Conservation (phyloP, 2,797 vertebrate genomes). For the Orestias chungarensis region DNA sequence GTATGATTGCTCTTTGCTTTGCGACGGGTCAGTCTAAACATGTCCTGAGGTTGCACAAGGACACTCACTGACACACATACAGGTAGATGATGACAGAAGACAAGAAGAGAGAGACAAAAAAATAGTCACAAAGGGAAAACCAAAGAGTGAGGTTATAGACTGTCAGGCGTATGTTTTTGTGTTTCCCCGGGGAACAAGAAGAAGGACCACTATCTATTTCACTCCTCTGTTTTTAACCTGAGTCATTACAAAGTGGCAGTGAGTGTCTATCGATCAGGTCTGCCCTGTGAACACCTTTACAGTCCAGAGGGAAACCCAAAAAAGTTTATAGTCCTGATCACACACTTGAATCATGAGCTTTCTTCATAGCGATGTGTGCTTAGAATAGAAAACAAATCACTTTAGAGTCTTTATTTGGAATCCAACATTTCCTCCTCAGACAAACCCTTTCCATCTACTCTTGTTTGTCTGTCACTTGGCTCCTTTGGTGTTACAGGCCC, state of each 20-base stretch:
- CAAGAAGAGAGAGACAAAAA: conserved; percentile 43
- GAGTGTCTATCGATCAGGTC: conserved; percentile 65
- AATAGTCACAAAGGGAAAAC: conserved; percentile 57
- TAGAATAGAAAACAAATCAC: conserved; percentile 19
- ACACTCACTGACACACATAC: conserved; percentile 9
- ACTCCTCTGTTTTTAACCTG: conserved; percentile 49
- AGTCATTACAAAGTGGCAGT: conserved; percentile 53
- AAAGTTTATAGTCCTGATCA: conserved; percentile 46
- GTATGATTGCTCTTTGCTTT: conserved; percentile 45
- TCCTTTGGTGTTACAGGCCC: conserved; percentile 43
- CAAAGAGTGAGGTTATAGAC: conserved; percentile 46
- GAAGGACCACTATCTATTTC: conserved; percentile 40
- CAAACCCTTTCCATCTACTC: conserved; percentile 26
- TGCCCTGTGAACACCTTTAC: conserved; percentile 64
- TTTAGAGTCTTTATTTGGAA: conserved; percentile 11
- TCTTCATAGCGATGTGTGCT: conserved; percentile 8
- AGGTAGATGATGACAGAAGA: conserved; percentile 25
- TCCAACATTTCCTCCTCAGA: conserved; percentile 27
- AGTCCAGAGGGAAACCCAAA: conserved; percentile 55
- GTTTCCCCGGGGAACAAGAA: conserved; percentile 37
- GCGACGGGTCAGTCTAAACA: conserved; percentile 42
- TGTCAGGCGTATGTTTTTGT: conserved; percentile 41
- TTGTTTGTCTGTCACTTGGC: conserved; percentile 57
- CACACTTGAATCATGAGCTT: conserved; percentile 38
- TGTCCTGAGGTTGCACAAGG: conserved; percentile 33